Evolutionary conservation across 2,888 invertebrate genomes (phyloP).

Genomic region (Liopterus haemorrhoidalis): DNA sequence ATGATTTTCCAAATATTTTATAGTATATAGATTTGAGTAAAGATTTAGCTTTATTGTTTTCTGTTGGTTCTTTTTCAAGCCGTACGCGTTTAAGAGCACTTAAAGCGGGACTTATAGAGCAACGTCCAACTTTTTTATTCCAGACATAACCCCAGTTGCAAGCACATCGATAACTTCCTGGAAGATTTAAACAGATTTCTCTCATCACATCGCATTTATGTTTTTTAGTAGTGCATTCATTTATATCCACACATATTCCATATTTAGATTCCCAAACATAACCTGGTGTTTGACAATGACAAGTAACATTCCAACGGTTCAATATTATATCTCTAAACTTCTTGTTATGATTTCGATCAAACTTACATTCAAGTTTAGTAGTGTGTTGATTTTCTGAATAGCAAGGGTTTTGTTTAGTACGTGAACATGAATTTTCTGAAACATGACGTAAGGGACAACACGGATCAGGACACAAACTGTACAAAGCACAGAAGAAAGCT

Average conservation of each 20-base stretch:
- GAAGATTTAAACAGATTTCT: slow-evolving; percentile 55
- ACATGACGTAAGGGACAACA: slow-evolving; percentile 54
- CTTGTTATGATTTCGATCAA: slow-evolving; percentile 40
- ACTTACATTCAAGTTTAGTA: slow-evolving; percentile 39
- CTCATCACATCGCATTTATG: slow-evolving; percentile 45
- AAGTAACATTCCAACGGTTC: slow-evolving; percentile 58
- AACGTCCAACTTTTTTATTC: slow-evolving; percentile 34
- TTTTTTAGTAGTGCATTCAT: slow-evolving; percentile 50
- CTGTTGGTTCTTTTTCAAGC: slow-evolving; percentile 29
- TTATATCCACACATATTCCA: slow-evolving; percentile 58
- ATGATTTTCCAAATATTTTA: slow-evolving; percentile 8
- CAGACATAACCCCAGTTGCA: slow-evolving; percentile 50
- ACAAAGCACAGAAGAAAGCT: slow-evolving; percentile 55
- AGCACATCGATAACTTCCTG: slow-evolving; percentile 48
- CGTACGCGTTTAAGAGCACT: slow-evolving; percentile 35
- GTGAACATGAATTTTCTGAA: slow-evolving; percentile 45
- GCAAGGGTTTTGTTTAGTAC: slow-evolving; percentile 50
- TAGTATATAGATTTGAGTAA: slow-evolving; percentile 15
- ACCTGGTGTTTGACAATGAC: slow-evolving; percentile 50
- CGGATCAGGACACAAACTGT: slow-evolving; percentile 63
- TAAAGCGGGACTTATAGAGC: slow-evolving; percentile 37
- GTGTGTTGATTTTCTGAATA: slow-evolving; percentile 43
- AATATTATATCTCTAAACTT: slow-evolving; percentile 46
- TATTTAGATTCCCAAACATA: slow-evolving; percentile 55
- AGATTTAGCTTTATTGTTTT: slow-evolving; percentile 20